phyloP scores from a whole-genome alignment of 2,797 vertebrate genomes.

The Prionace glauca region DNA sequence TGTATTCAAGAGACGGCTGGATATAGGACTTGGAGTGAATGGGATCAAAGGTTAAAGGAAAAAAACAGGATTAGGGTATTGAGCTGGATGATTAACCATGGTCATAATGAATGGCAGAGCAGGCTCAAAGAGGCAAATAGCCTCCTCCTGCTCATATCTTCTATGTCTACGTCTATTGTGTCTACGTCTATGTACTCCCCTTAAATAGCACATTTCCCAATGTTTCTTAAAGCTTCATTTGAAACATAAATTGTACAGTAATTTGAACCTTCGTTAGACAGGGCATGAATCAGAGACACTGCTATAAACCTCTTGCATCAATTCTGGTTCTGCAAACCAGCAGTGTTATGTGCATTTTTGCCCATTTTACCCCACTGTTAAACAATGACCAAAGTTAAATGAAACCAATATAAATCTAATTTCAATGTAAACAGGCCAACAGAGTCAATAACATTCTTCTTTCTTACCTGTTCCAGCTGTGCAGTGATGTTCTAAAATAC shows the following conservation, averaged over 20 bases:
- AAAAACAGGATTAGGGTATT: too few relatives aligned
- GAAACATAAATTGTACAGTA: background rate
- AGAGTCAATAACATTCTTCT: background rate
- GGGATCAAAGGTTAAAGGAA: too few relatives aligned
- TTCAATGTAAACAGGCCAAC: background rate
- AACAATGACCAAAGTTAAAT: background rate
- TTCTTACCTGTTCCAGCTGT: slow-evolving; percentile 34
- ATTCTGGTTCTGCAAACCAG: background rate
- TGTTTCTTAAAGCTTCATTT: background rate
- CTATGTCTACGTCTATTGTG: too few relatives aligned
- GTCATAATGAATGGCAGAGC: too few relatives aligned
- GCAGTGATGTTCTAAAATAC: slow-evolving; percentile 1
- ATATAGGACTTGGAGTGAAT: too few relatives aligned
- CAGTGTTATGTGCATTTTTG: background rate
- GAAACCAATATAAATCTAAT: background rate
- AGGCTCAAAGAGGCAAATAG: too few relatives aligned
- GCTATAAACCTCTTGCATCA: background rate
- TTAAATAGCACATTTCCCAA: background rate
- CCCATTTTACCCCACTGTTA: background rate
- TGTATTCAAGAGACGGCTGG: too few relatives aligned
- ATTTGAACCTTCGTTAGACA: background rate
- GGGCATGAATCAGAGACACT: background rate
- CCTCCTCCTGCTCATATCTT: too few relatives aligned
- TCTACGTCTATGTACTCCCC: background rate
- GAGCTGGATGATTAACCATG: too few relatives aligned